phyloP scores from a whole-genome alignment of 2,113 vertebrate species.

The Puntigrus tetrazona region DNA sequence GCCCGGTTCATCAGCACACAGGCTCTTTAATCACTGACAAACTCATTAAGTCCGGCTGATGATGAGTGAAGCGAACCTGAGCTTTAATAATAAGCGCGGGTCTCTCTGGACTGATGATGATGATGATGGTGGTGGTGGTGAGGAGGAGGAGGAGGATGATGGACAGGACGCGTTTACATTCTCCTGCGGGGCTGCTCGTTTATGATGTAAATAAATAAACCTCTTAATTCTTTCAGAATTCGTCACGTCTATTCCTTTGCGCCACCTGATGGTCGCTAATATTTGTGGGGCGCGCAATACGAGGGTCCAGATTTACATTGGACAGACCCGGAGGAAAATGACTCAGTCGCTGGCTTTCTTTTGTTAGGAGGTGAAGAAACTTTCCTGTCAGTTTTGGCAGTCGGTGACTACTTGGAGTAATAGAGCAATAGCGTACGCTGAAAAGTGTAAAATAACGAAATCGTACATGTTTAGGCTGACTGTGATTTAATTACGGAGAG shows the following conservation, averaged over 20 bases:
- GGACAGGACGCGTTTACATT: conserved; percentile 1
- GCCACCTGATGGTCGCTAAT: conserved; percentile 77
- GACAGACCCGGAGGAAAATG: neutral
- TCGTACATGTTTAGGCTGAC: no score
- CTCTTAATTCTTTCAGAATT: conserved; percentile 71
- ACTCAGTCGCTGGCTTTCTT: neutral
- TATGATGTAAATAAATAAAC: conserved; percentile 75
- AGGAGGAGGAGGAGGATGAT: neutral
- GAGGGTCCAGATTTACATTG: conserved; percentile 61
- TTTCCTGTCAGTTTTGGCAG: neutral
- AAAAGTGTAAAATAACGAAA: neutral
- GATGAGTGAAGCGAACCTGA: neutral
- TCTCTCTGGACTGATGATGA: conserved; percentile 21
- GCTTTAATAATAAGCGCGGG: conserved; percentile 21
- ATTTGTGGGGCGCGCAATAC: conserved; percentile 55
- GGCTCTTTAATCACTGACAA: conserved; percentile 76
- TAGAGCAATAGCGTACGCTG: no score
- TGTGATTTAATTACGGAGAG: no score
- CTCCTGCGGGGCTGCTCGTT: conserved; percentile 54
- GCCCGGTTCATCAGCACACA: conserved; percentile 41
- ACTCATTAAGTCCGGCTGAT: conserved; percentile 61
- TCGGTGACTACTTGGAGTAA: neutral
- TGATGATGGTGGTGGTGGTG: neutral
- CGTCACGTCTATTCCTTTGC: conserved; percentile 75
- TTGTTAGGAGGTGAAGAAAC: neutral